Conservation (phyloP, 2,113 vertebrate genomes). For the Myotis lucifugus region DNA sequence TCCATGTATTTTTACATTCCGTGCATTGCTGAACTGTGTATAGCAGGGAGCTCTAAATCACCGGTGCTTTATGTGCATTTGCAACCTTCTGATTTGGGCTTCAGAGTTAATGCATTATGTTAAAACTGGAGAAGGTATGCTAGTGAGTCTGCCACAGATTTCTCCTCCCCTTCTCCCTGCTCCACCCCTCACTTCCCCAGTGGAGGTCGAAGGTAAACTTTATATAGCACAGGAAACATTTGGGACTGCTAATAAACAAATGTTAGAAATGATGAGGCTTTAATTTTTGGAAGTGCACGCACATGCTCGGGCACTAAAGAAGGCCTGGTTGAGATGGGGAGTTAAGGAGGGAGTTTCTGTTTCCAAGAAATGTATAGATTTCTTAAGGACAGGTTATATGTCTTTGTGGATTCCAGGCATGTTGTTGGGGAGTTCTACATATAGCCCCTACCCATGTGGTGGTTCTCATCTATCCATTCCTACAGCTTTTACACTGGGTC, state of each 20-base stretch:
- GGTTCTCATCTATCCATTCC: not conserved
- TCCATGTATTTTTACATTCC: constrained; percentile 87
- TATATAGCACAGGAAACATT: constrained; percentile 81
- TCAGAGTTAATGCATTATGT: constrained; percentile 81
- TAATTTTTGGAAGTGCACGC: constrained; percentile 52
- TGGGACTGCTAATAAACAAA: constrained; percentile 70
- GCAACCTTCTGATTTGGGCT: constrained; percentile 80
- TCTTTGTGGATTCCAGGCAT: constrained; percentile 54
- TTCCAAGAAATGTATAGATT: constrained; percentile 54
- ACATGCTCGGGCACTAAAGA: constrained; percentile 35
- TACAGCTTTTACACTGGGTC: not conserved
- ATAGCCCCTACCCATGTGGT: not conserved
- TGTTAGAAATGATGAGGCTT: constrained; percentile 31
- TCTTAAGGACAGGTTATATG: constrained; percentile 44
- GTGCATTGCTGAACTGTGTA: constrained; percentile 85
- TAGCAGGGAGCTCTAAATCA: constrained; percentile 85
- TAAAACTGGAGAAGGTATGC: constrained; percentile 76
- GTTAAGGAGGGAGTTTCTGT: constrained; percentile 30
- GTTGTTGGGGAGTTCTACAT: not conserved
- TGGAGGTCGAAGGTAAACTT: constrained; percentile 70
- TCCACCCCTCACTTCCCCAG: constrained; percentile 67
- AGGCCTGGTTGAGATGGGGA: constrained; percentile 36
- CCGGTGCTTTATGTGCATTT: constrained; percentile 81
- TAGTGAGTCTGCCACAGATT: constrained; percentile 52
- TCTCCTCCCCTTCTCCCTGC: constrained; percentile 43